Conservation (phyloP, 2,888 invertebrate species). For the Drosophila eohydei region DNA sequence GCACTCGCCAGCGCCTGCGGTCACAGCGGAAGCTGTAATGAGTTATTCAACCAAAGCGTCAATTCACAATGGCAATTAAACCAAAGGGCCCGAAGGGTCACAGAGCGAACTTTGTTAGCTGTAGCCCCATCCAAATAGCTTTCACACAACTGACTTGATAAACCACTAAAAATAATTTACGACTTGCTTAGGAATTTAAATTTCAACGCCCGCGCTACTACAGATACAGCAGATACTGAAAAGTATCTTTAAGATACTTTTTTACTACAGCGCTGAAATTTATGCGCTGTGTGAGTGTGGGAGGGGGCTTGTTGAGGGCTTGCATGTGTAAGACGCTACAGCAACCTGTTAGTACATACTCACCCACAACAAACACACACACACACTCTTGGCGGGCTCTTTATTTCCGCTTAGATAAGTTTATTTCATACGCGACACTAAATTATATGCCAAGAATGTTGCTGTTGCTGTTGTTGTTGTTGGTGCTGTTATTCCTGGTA, state of each 20-base stretch:
- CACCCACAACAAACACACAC: conserved; percentile 38
- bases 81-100: conserved; percentile 23
- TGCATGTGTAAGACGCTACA: conserved; percentile 44
- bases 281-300: conserved; percentile 55
- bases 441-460: conserved; percentile 79
- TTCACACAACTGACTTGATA: conserved; percentile 69
- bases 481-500: conserved; percentile 58
- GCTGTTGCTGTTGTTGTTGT: conserved; percentile 30
- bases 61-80: conserved; percentile 69
- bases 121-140: conserved; percentile 19
- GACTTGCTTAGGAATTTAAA: conserved; percentile 77
- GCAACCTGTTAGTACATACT: conserved; percentile 66
- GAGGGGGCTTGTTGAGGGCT: conserved; percentile 32
- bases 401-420: conserved; percentile 81
- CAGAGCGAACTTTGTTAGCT: conserved; percentile 20
- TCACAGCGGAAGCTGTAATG: conserved; percentile 77
- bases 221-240: conserved; percentile 54
- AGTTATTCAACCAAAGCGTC: conserved; percentile 70
- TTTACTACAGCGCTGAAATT: conserved; percentile 55
- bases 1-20: conserved; percentile 53
- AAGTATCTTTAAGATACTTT: conserved; percentile 51
- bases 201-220: conserved; percentile 66
- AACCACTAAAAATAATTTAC: conserved; percentile 80
- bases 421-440: conserved; percentile 82
- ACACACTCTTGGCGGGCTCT: conserved; percentile 39